Evolutionary conservation across 2,888 invertebrate genomes (phyloP).

Genomic region (Phymatocera aterrima): DNA sequence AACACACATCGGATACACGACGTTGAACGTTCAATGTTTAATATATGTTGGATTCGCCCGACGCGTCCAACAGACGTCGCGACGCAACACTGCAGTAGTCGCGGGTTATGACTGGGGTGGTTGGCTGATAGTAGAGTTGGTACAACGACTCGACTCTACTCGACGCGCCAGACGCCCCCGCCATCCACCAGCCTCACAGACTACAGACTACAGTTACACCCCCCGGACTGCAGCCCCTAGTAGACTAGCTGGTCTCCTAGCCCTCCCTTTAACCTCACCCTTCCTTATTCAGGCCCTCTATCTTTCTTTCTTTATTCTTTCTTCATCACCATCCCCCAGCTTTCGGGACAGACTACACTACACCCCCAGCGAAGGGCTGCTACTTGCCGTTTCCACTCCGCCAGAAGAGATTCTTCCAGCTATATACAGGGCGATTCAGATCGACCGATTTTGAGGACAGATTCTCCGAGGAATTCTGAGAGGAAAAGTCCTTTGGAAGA

Average conservation of each 20-base stretch:
- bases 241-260: neutral
- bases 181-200: slow-evolving; percentile 22
- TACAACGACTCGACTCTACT: neutral
- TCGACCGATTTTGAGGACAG: too few species aligned
- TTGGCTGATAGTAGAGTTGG: neutral
- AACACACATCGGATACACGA: neutral
- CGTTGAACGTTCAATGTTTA: neutral
- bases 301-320: neutral
- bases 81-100: slow-evolving; percentile 31
- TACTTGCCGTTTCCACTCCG: too few species aligned
- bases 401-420: too few species aligned
- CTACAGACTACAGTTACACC: too few species aligned
- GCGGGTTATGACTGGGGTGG: neutral
- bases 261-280: slow-evolving; percentile 16
- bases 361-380: neutral
- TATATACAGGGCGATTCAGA: too few species aligned
- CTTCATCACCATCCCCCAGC: neutral
- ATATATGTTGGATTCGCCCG: neutral
- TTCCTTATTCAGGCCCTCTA: slow-evolving; percentile 1
- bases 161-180: slow-evolving; percentile 39
- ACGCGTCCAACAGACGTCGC: slow-evolving; percentile 32
- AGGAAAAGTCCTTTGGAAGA: too few species aligned
- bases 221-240: slow-evolving; percentile 34
- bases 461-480: too few species aligned
- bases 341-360: neutral